Evolutionary conservation across 2,888 invertebrate genomes (phyloP), one percentile per base, ranked within the genome.

Genomic region (Ceramica pisi): DNA sequence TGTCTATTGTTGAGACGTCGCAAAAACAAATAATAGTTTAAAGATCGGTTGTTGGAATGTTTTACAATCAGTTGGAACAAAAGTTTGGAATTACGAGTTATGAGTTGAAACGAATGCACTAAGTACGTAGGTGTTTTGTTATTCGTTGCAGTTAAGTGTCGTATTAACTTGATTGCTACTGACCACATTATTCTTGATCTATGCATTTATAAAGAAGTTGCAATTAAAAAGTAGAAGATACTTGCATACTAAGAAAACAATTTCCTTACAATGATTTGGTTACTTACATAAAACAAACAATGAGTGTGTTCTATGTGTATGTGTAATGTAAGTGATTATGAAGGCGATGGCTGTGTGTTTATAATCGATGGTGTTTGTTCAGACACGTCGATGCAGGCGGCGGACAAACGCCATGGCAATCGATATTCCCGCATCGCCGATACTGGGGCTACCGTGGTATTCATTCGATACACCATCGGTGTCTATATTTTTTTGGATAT

Each of bases 381-480:
- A 60, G 55, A 66, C 65, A 66, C 26, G 26, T 16, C 46, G 38
- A 19, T 78, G 74, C 65, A 64, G 48, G 71, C 12, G 64, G 38
- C 26, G 51, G 56, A 46, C 59, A n/a, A 8, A 6, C 62, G 38
- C n/a, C 19, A 10, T 1, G 19, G n/a, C 35, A 69, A 78, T 75
- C 78, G 75, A 78, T 78, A 78, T 16, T 8, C 26, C 64, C 64
- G 66, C 66, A 51, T 55, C 21, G 50, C 53, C 31, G 2, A 9
- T n/a, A n/a, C 26, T 12, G 46, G 63, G 74, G 61, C 38, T 44
- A 44, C 31, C 26, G n/a, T 35, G 19, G 7, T 12, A 38, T 38
- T 38, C 38, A 38, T 38, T 38, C 38, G 12, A 12, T 38, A 12
- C 38, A 38, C 10, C 38, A 38, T 38, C 0, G 12, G 38, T 38